These are phyloP conservation scores for Plutella xylostella DNA, from an alignment of 2,888 invertebrate species.

Conservation along the genomic window DNA sequence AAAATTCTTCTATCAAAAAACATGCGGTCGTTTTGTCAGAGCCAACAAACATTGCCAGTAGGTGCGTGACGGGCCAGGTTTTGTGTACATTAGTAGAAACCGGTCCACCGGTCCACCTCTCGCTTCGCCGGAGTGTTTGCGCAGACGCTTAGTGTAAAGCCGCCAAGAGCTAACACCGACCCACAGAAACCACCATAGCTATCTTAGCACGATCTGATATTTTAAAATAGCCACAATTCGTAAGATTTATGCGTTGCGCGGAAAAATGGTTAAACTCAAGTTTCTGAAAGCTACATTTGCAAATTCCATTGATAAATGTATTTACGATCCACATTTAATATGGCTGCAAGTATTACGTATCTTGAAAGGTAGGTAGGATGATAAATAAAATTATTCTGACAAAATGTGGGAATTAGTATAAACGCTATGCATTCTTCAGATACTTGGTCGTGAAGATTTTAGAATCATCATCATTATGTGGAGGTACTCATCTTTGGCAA, in stretches of 20 bases:
- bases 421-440: too few species aligned
- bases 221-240: too few species aligned
- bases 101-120: slow-evolving; percentile 35
- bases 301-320: slow-evolving; percentile 42
- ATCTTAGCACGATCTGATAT: too few species aligned
- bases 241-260: too few species aligned
- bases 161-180: slow-evolving; percentile 17
- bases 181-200: too few species aligned
- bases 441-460: too few species aligned
- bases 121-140: slow-evolving; percentile 36
- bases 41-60: neutral
- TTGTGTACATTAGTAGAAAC: slow-evolving; percentile 37
- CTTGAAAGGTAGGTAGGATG: neutral
- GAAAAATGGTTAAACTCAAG: too few species aligned
- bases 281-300: too few species aligned
- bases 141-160: slow-evolving; percentile 30
- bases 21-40: neutral
- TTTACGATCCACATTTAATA: slow-evolving; percentile 49
- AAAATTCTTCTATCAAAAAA: too few species aligned
- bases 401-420: too few species aligned
- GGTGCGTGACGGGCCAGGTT: slow-evolving; percentile 20
- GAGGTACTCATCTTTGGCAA: too few species aligned
- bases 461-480: neutral
- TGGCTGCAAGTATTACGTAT: slow-evolving; percentile 33
- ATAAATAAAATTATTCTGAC: too few species aligned